Base-by-base conservation (phyloP, 2,797 vertebrate species). In the Australoheros facetus region DNA sequence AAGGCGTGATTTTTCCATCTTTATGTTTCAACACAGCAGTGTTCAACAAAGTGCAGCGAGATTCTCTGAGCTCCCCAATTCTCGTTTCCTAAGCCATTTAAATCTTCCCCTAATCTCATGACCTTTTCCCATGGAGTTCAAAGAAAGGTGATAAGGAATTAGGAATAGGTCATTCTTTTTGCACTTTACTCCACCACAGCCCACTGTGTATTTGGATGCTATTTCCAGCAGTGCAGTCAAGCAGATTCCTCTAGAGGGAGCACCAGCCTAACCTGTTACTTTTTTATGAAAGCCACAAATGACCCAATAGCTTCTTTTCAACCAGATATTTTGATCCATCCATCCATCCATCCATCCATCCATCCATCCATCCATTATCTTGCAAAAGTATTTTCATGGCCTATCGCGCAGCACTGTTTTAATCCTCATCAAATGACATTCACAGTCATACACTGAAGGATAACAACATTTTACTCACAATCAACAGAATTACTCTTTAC, bases 171-270 rank as follows among this genome's bases (percentile, higher is more conserved):
- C 2, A 2, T 51, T 17, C 45, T 51, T 17, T 48, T 17, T 30
- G 42, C 42, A 51, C 42, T 69, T 19, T 69, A 69, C 48, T 13
- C 14, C 23, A 30, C 62, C 0, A 4, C 62, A 48, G 39, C 23
- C 39, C 39, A 28, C 62, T 66, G 39, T 66, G 39, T 48, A 26
- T 45, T 26, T 28, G 21, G 21, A 17, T 10, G 45, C 9, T 9
- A 17, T 19, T 39, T 66, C 23, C 5, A 19, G 26, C 5, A 0
- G 53, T 75, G 11, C 39, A n/a, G 2, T 28, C 51, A 56, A 66
- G 30, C 2, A 32, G 3, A 56, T 72, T 66, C 84, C 91, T 71
- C 71, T 85, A 93, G 92, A 76, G 90, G 89, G 91, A 56, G 84
- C 81, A 23, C 57, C 85, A 56, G 74, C 70, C 77, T 56, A 28